Base-by-base conservation (phyloP, 92 coral and sea anemone genomes). In the Zoanthus solanderi region DNA sequence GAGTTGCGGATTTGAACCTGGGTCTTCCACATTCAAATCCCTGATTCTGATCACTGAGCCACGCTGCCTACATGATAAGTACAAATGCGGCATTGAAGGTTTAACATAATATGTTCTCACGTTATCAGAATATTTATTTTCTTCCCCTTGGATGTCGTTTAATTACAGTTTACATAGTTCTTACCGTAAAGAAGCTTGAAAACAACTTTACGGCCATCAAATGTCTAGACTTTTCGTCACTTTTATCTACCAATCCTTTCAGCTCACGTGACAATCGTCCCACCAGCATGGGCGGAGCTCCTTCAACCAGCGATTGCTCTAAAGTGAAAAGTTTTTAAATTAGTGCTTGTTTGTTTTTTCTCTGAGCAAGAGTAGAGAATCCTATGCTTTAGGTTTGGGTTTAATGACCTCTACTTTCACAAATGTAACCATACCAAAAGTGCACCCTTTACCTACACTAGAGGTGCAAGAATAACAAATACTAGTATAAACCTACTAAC, bases 231-330 rank as follows among this genome's bases (percentile, higher is more conserved):
- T 92, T 79, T 18, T 88, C 89, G 53, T 83, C 75, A 18, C 56
- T 23, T 56, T 92, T 92, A 11, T 88, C 93, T 16, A 93, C 83
- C 28, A 78, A 45, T 23, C 89, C 91, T 75, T 91, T 93, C 13
- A 95, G 63, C 45, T 95, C 98, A 34, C 92, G 93, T 29, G 98
- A 95, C 85, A 87, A 84, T 85, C 98, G 80, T 5, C 98, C 98
- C 47, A 88, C 84, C 61, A 95, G 48, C 72, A 93, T 45, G 15
- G 94, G 93, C 0, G 90, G 71, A 44, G 91, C 74, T 32, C 91
- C 90, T 52, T 87, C 82, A 30, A 83, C 87, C 88, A 94, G 88
- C 46, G 96, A 93, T 60, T 88, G 84, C 61, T 93, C 96, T 93
- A 58, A 14, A 29, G 56, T n/a, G 53, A 75, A 17, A 48, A 0